phyloP scores from a whole-genome alignment of 2,797 vertebrate species.

The Cuniculus paca region DNA sequence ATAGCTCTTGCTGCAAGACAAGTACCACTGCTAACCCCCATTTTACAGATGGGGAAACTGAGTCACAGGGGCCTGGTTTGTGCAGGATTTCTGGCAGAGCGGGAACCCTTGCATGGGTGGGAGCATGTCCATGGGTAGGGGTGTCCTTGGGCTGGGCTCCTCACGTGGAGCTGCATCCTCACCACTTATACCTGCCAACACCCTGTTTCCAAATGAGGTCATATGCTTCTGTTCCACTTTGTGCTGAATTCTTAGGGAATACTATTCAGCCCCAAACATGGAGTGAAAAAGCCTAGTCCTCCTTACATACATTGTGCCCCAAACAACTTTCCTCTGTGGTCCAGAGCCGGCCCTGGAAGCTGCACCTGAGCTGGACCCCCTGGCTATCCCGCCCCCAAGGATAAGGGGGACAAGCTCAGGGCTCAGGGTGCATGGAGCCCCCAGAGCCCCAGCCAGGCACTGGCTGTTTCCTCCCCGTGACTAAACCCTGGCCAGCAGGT shows the following conservation, averaged over 20 bases:
- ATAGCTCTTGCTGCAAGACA: no score
- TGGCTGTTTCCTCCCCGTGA: not conserved
- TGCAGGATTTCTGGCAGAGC: not conserved
- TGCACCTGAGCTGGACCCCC: accelerated
- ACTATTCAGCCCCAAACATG: not conserved
- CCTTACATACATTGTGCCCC: accelerated
- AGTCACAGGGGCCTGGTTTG: not conserved
- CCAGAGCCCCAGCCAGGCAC: not conserved
- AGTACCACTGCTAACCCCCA: accelerated
- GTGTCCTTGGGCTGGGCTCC: accelerated
- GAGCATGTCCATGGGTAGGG: not conserved
- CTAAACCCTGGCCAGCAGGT: not conserved
- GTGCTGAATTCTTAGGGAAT: not conserved
- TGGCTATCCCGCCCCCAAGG: accelerated
- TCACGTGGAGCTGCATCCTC: not conserved
- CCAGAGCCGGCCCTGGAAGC: not conserved
- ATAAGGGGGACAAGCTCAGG: accelerated
- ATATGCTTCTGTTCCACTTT: not conserved
- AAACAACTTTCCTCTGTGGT: not conserved
- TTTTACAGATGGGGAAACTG: not conserved
- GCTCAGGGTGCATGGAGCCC: not conserved
- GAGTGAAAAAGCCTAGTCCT: not conserved
- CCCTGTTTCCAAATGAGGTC: not conserved
- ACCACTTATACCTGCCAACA: not conserved
- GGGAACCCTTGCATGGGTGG: accelerated